Evolutionary conservation across 2,113 vertebrate species (phyloP).

Genomic region (Urocolius indicus): DNA sequence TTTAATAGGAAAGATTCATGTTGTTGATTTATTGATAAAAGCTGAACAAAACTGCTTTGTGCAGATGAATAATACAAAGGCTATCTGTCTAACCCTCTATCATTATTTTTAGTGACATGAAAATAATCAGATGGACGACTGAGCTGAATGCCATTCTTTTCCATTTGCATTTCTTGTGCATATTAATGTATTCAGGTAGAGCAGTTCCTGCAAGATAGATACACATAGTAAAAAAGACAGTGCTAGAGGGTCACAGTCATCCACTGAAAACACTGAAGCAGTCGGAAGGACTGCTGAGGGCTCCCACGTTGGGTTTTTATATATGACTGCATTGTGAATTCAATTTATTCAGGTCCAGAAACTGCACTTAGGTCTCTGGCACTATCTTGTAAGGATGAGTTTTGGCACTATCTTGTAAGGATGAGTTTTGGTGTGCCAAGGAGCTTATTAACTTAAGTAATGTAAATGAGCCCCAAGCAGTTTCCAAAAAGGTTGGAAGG

Average conservation of each 20-base stretch:
- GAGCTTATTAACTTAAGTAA: neutral
- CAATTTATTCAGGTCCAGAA: neutral
- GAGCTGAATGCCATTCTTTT: neutral
- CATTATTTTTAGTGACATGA: neutral
- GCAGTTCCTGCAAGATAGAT: neutral
- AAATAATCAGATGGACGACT: neutral
- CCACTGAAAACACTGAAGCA: neutral
- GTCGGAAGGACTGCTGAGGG: neutral
- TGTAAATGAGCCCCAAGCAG: neutral
- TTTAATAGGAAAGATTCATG: neutral
- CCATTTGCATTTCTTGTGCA: neutral
- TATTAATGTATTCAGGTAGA: neutral
- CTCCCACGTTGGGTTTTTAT: neutral
- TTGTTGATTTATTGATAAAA: neutral
- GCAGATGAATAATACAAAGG: neutral
- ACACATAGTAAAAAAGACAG: neutral
- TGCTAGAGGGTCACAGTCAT: neutral
- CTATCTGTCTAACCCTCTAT: neutral
- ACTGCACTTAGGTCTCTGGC: neutral
- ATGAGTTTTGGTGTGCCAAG: neutral
- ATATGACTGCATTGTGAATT: neutral
- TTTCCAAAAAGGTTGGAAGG: neutral
- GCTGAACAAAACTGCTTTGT: neutral
- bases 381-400: neutral
- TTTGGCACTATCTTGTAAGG: neutral